Evolutionary conservation across 2,797 vertebrate genomes (phyloP).

Genomic region (Amazonetta brasiliensis): DNA sequence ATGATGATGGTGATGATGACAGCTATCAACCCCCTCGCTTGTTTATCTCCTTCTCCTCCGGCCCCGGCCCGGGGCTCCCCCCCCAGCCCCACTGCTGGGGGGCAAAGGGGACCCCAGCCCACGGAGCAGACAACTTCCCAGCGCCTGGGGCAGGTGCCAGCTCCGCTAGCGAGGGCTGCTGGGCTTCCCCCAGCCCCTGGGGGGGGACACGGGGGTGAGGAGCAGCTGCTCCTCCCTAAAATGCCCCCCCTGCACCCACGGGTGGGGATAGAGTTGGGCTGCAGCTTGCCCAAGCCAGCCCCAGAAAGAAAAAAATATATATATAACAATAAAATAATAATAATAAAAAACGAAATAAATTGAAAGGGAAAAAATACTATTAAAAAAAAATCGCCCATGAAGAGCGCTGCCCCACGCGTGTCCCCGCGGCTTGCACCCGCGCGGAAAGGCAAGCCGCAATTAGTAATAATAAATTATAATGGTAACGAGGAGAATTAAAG

Average conservation of each 20-base stretch:
- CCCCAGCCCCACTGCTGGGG: not conserved
- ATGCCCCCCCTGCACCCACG: not conserved
- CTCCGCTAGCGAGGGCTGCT: not conserved
- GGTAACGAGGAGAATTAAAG: too few relatives aligned
- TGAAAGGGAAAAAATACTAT: too few relatives aligned
- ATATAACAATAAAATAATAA: too few relatives aligned
- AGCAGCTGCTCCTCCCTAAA: conserved; percentile 29
- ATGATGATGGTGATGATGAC: conserved; percentile 83
- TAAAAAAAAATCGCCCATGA: too few relatives aligned
- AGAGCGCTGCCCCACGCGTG: too few relatives aligned
- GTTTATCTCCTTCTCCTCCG: conserved; percentile 83
- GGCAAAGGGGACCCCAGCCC: not conserved
- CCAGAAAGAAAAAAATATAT: too few relatives aligned
- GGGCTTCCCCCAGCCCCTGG: too few relatives aligned
- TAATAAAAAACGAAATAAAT: too few relatives aligned
- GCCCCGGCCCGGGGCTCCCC: conserved; percentile 34
- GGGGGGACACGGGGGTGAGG: not conserved
- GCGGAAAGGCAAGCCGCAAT: too few relatives aligned
- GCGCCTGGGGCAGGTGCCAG: not conserved
- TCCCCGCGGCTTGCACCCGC: too few relatives aligned
- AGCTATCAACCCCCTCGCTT: conserved; percentile 83
- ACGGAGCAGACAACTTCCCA: not conserved
- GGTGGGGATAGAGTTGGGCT: not conserved
- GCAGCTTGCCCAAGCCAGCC: not conserved
- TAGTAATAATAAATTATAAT: too few relatives aligned